phyloP scores from a whole-genome alignment of 2,113 vertebrate genomes.

The Paedocypris sp. region DNA sequence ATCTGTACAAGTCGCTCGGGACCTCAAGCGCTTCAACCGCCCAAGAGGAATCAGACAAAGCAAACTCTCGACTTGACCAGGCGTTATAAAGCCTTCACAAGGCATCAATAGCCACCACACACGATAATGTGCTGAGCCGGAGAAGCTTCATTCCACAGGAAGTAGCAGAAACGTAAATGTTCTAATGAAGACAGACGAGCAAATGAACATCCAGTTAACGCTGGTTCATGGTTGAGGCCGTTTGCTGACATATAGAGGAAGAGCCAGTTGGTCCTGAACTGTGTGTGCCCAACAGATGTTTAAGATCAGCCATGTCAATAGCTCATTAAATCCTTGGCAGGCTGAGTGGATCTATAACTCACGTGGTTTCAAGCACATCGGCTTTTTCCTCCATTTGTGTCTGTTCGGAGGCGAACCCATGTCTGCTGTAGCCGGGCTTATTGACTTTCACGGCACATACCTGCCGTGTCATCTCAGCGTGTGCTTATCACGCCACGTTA shows the following conservation, averaged over 20 bases:
- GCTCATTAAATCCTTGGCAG: conserved; percentile 55
- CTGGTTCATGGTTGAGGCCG: not conserved
- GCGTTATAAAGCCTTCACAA: conserved; percentile 1
- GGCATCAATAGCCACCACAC: conserved; percentile 1
- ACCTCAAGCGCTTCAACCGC: too few relatives aligned
- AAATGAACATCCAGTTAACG: conserved; percentile 24
- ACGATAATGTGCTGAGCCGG: not conserved
- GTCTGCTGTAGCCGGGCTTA: conserved; percentile 40
- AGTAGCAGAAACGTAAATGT: conserved; percentile 15
- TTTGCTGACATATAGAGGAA: too few relatives aligned
- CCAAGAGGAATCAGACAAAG: conserved; percentile 2
- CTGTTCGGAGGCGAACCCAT: not conserved
- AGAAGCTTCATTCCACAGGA: conserved; percentile 1
- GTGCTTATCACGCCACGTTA: conserved; percentile 51
- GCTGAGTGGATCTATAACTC: conserved; percentile 29
- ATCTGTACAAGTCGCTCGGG: too few relatives aligned
- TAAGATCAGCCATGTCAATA: conserved; percentile 56
- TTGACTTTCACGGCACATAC: conserved; percentile 51
- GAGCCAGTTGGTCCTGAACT: conserved; percentile 52
- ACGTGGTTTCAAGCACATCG: not conserved
- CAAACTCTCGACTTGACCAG: not conserved
- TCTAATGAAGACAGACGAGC: conserved; percentile 18
- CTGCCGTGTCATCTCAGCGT: conserved; percentile 44
- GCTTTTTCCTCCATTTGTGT: conserved; percentile 15
- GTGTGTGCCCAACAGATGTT: conserved; percentile 58